Evolutionary conservation across 2,797 vertebrate species (phyloP), one percentile per base, ranked within the genome.

Genomic region (Clangula hyemalis): DNA sequence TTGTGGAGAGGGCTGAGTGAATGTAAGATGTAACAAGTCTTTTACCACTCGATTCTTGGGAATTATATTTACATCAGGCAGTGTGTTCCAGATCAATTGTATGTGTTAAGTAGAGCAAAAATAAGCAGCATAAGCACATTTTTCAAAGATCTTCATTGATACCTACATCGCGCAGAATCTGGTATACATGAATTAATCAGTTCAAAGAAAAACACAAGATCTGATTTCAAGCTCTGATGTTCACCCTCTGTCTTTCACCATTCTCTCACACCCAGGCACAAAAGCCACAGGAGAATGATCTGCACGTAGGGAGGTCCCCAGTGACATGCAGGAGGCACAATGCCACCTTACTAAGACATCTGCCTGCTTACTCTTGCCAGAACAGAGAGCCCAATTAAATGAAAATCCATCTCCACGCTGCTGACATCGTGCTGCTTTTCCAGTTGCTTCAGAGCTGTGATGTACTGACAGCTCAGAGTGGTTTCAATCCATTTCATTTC

Each of bases 281-380:
- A 12, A 41, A 69, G 19, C 20, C 89, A 32, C 17, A 61, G 66
- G 21, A 92, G 28, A 87, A 15, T 15, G 13, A 30, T 8, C 6
- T 25, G 43, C 85, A 45, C 19, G 2, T 8, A 3, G 60, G 61
- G 34, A 51, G 66, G 66, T 10, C 24, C n/a, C 10, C 1, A 10
- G 62, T 0, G 0, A 66, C 0, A 0, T 8, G 30, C 0, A 0
- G 12, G 38, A 77, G 17, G 53, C 51, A 76, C 78, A 24, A 21
- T 69, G 49, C 32, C 65, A 69, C 68, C 73, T 60, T 61, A 54
- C 36, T 61, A 36, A 64, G 64, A 82, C 21, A 79, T 47, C 32
- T 0, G 0, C 34, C 45, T 51, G 39, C 25, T 64, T 94, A 69
- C 69, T 87, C 36, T 27, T 74, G 45, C 87, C 62, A 78, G 49